Base-by-base conservation (phyloP, 2,113 vertebrate genomes). In the Thamnophis sirtalis region DNA sequence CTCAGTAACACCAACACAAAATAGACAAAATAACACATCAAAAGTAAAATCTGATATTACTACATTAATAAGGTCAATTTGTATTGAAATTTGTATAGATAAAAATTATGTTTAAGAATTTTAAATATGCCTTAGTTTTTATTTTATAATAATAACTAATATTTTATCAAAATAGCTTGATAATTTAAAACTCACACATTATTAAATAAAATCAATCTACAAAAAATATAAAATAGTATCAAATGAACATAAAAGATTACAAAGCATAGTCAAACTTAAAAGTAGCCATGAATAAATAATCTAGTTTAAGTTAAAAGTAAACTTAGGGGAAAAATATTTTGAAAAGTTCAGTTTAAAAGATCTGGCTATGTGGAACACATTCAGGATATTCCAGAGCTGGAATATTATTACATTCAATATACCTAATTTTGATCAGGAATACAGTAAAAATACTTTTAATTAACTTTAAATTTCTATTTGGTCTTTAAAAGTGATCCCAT, bases 21-120 rank as follows among this genome's bases (percentile, higher is more conserved):
- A 92, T 91, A 95, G 93, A 88, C 22, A 33, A 88, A 91, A 95
- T 89, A 17, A 0, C 0, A 58, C 2, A 93, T 84, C 88, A 13
- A 93, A 91, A 86, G 88, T 94, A 26, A 33, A 53, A 86, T 91
- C 5, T 93, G 24, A 8, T 87, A 89, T 7, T 93, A 24, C 68
- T 91, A 3, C 73, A 4, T 84, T 94, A 92, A 95, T 91, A 91
- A 90, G 4, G 0, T 87, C 63, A 17, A 55, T 89, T 89, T 88
- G n/a, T 56, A 58, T 60, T 58, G 55, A 60, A 48, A 58, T 24
- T 33, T 58, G 5, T 13, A 15, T 22, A 19, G 21, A 26, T 43
- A 24, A 24, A 24, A 38, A 48, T 48, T 53, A 5, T 24, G 55
- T 58, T 89, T 60, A 43, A 58, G 22, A 9, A 21, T 38, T 80